Percentiles rank a stretch among this genome's conserved stretches.
Conservation (phyloP, 2,888 invertebrate genomes). For the Parapristionchus giblindavisi region DNA sequence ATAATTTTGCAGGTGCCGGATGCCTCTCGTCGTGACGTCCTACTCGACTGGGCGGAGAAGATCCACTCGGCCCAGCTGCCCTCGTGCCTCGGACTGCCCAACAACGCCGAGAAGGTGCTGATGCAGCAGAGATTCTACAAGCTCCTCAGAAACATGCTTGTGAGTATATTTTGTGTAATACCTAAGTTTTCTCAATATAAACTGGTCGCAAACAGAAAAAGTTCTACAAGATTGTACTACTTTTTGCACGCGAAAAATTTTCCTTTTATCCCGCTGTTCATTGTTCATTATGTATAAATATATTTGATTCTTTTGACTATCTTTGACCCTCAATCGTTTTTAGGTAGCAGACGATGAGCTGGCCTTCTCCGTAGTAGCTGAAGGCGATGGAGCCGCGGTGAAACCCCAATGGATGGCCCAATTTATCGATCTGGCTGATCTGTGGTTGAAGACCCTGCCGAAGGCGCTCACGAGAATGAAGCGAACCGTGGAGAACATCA, state of each 20-base stretch:
- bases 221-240: too few species aligned
- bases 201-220: too few species aligned
- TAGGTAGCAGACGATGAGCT: constrained; percentile 73
- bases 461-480: constrained; percentile 78
- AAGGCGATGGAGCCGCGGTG: constrained; percentile 58
- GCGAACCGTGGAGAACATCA: constrained; percentile 96
- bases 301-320: too few species aligned
- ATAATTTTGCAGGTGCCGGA: constrained; percentile 62
- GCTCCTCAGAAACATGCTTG: constrained; percentile 76
- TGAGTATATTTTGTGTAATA: constrained; percentile 76
- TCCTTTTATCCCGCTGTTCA: too few species aligned
- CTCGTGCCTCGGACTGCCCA: constrained; percentile 96
- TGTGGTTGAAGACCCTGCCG: constrained; percentile 91
- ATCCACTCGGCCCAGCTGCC: constrained; percentile 92
- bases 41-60: constrained; percentile 95
- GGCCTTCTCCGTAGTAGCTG: constrained; percentile 67
- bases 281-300: too few species aligned
- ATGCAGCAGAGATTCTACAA: constrained; percentile 72
- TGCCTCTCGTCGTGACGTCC: constrained; percentile 84
- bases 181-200: too few species aligned
- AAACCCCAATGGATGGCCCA: constrained; percentile 96
- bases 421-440: constrained; percentile 87
- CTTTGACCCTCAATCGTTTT: too few species aligned
- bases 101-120: constrained; percentile 93
- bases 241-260: too few species aligned